Percentiles rank a stretch among this genome's conserved stretches.
Conservation (phyloP, 2,797 vertebrate species). For the Tokudaia muenninki region DNA sequence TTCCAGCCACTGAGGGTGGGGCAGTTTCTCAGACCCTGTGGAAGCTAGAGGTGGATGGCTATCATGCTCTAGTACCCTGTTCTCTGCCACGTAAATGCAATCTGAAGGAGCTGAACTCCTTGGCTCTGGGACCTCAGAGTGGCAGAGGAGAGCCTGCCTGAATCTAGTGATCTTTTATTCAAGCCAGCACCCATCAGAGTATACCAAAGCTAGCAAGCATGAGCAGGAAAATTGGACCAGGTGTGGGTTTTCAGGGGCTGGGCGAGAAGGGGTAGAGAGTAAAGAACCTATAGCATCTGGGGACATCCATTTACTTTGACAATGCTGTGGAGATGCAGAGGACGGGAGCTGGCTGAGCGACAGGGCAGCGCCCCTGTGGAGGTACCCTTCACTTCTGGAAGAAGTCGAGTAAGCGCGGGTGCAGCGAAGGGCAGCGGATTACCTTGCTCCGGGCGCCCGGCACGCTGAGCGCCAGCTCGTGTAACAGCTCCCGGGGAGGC, state of each 20-base stretch:
- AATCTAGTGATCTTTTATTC: background rate
- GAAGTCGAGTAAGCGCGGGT: background rate
- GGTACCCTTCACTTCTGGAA: background rate
- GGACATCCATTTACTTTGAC: background rate
- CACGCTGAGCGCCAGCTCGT: conserved; percentile 92
- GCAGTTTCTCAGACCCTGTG: background rate
- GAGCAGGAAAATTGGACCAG: background rate
- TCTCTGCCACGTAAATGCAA: background rate
- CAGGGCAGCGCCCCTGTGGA: background rate
- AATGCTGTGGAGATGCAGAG: background rate
- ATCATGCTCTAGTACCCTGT: background rate
- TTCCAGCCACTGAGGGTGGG: background rate
- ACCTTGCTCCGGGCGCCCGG: conserved; percentile 94
- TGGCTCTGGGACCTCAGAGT: background rate
- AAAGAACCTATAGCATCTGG: background rate
- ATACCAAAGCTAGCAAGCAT: background rate
- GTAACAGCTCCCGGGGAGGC: conserved; percentile 90
- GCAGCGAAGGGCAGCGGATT: conserved; percentile 62
- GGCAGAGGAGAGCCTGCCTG: background rate
- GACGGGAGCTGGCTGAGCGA: background rate
- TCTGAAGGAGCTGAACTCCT: background rate
- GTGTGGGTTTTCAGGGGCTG: background rate
- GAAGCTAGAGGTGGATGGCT: background rate
- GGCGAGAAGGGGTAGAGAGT: background rate
- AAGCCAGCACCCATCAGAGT: background rate